These are phyloP conservation scores for Trachelus iudaicus DNA, from an alignment of 2,888 invertebrate genomes.

Conservation along the genomic window DNA sequence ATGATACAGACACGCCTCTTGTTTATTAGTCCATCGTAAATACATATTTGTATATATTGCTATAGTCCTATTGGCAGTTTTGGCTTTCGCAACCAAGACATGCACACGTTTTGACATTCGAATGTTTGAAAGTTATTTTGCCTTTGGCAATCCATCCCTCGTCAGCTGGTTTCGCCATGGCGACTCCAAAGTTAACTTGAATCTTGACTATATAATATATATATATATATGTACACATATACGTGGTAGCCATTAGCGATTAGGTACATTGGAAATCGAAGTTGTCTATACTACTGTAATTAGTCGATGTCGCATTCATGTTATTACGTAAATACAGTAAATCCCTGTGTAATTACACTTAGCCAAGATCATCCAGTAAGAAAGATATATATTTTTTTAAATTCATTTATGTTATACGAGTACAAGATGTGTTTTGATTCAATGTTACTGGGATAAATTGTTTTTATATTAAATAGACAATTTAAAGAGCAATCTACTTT, in stretches of 20 bases:
- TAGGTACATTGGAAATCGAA: not conserved
- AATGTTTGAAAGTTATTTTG: conserved; percentile 16
- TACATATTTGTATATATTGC: not conserved
- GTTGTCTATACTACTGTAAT: not conserved
- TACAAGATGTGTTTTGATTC: not conserved
- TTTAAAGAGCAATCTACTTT: not conserved
- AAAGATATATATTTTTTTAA: not conserved
- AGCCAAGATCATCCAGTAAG: not conserved
- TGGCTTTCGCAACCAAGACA: conserved; percentile 18
- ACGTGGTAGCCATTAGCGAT: not conserved
- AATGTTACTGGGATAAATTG: not conserved
- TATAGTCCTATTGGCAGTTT: not conserved
- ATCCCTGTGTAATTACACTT: not conserved
- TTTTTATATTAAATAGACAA: not conserved
- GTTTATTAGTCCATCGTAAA: not conserved
- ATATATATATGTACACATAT: not conserved
- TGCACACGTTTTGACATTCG: conserved; percentile 19
- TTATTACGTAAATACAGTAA: not conserved
- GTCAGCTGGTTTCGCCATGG: conserved; percentile 10
- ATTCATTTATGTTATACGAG: not conserved
- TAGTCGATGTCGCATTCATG: not conserved
- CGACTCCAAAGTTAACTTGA: not conserved
- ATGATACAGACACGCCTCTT: not conserved
- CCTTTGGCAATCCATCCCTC: conserved; percentile 10
- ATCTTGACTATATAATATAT: not conserved